Percentiles rank a stretch among this genome's conserved stretches.
These are phyloP conservation scores for Cataglyphis albicans DNA, from an alignment of 2,888 invertebrate genomes.

Conservation along the genomic window DNA sequence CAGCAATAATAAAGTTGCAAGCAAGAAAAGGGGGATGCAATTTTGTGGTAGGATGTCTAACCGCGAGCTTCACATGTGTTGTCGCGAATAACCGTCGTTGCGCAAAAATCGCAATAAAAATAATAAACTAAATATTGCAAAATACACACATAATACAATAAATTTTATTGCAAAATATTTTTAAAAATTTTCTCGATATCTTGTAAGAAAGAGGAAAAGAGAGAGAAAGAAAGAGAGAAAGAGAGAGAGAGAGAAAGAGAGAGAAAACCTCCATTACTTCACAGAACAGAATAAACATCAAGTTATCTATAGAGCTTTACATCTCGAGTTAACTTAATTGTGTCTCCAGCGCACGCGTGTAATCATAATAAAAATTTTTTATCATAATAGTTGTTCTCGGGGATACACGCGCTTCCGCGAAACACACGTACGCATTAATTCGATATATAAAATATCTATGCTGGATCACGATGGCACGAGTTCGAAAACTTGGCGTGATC, in stretches of 20 bases:
- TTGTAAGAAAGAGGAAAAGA: background rate
- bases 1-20: constrained; percentile 53
- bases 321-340: background rate
- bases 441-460: constrained; percentile 35
- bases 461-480: constrained; percentile 50
- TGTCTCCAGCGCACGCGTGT: background rate
- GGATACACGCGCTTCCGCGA: background rate
- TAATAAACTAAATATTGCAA: constrained; percentile 38
- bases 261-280: background rate
- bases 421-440: background rate
- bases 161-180: background rate
- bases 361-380: background rate
- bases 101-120: background rate
- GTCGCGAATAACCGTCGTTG: constrained; percentile 25
- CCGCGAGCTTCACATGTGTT: constrained; percentile 43
- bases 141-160: background rate
- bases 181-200: background rate
- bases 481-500: constrained; percentile 80
- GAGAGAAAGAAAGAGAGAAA: background rate
- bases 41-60: constrained; percentile 48
- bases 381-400: background rate
- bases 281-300: background rate
- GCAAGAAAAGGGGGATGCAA: constrained; percentile 46
- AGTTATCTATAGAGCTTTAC: background rate
- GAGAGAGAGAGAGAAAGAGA: background rate